A percentile compares a stretch with the other conserved stretches of the same genome.
Conservation (phyloP, 2,888 invertebrate genomes). For the Chymomyza fuscimana region DNA sequence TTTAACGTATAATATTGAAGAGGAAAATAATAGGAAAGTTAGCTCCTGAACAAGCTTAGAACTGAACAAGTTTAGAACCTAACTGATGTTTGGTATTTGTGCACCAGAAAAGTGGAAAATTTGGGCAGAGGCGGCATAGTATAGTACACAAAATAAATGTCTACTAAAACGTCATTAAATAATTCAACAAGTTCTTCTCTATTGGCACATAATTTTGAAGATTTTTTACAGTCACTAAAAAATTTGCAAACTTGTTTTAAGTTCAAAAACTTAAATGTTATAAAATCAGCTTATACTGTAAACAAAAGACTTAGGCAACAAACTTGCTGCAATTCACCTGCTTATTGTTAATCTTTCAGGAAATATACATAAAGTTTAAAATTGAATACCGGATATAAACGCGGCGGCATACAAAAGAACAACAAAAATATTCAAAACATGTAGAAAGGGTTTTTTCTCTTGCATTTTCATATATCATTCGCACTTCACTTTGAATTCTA, state of each 20-base stretch:
- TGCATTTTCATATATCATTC: neutral
- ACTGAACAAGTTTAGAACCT: too few species aligned
- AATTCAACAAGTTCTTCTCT: too few species aligned
- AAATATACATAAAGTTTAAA: too few species aligned
- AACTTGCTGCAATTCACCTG: constrained; percentile 35
- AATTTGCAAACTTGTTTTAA: neutral
- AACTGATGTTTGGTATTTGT: too few species aligned
- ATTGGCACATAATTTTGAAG: too few species aligned
- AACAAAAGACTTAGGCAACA: constrained; percentile 52
- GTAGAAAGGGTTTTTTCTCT: neutral
- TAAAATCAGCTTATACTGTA: neutral
- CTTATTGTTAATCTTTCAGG: neutral
- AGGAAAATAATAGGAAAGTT: too few species aligned
- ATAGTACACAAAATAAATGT: too few species aligned
- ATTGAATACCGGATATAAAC: neutral
- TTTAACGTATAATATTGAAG: too few species aligned
- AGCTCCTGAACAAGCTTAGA: too few species aligned
- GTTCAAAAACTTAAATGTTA: neutral
- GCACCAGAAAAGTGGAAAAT: too few species aligned
- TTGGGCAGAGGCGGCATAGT: too few species aligned
- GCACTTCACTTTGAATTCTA: neutral
- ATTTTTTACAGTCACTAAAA: neutral
- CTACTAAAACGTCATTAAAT: too few species aligned
- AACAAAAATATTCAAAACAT: neutral
- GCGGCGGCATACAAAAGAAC: neutral